Evolutionary conservation across 2,113 vertebrate genomes (phyloP).

Genomic region (Carollia perspicillata): DNA sequence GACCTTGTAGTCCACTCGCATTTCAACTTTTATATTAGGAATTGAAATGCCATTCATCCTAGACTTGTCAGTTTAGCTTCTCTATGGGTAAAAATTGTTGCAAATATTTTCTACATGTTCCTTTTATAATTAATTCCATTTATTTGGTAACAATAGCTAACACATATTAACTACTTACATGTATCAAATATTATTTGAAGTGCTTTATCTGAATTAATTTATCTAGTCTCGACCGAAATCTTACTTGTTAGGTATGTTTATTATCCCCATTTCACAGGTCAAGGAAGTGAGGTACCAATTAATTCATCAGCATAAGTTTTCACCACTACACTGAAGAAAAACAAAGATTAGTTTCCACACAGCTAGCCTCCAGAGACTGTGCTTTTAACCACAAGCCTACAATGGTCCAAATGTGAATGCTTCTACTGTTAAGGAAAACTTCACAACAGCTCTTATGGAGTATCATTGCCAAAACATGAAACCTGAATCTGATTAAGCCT

Average conservation of each 20-base stretch:
- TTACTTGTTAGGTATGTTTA: background rate
- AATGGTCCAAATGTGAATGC: background rate
- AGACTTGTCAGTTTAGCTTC: background rate
- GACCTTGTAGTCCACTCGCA: background rate
- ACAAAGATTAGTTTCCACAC: background rate
- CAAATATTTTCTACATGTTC: background rate
- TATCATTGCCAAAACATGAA: background rate
- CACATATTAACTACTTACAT: background rate
- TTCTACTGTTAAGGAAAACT: conserved; percentile 29
- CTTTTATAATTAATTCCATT: background rate
- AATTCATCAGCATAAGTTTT: background rate
- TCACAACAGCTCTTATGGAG: background rate
- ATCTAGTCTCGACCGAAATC: background rate
- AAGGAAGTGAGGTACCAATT: background rate
- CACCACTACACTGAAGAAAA: background rate
- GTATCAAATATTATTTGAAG: background rate
- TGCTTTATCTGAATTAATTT: background rate
- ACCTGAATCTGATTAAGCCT: background rate
- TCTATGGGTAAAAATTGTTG: background rate
- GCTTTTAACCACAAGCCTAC: background rate
- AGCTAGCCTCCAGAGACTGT: background rate
- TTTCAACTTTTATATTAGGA: conserved; percentile 27
- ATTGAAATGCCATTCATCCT: background rate
- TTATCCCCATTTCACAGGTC: background rate
- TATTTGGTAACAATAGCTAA: background rate